Evolutionary conservation across 2,797 vertebrate genomes (phyloP), one percentile per base, ranked within the genome.

Genomic region (Neosilurus hyrtlii): DNA sequence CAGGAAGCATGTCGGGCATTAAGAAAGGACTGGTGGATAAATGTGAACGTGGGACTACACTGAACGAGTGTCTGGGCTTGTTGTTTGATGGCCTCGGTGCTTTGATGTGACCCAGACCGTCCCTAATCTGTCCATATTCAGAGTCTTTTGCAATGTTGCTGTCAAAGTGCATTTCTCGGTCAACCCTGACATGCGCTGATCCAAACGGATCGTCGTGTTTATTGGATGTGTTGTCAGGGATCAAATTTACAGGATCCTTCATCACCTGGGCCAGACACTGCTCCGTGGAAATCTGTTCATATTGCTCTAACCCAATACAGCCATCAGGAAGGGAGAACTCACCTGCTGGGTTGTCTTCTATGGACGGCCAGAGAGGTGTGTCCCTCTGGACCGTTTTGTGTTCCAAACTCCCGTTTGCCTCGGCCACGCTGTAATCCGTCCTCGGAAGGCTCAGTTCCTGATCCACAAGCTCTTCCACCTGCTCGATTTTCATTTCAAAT

Each of bases 401-500:
- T 14, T 68, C 80, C 4, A 43, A 35, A 20, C 37, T 54, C 18
- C 24, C 12, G 37, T 30, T 82, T 10, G 77, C 49, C 20, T 74
- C 76, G 0, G 59, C 35, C 51, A 5, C n/a, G 30, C 81, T 82
- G 18, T 77, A 71, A 66, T 86, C 83, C 5, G 61, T 7, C 18
- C 82, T 62, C 11, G 35, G 66, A 14, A 68, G 67, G 20, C 11
- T 81, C 15, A 86, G 83, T 14, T 79, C 85, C 79, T 84, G 85
- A 76, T 88, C 85, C 56, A 88, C 87, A 9, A 85, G 79, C 56
- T 86, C 85, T n/a, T 88, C 87, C 51, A 88, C 85, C 49, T 86
- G 87, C 77, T 88, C 85, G 2, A 88, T 86, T 78, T 88, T 88
- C 85, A 88, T 88, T 63, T 88, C 78, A 37, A 88, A 83, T 75